Evolutionary conservation across 2,888 invertebrate species (phyloP).

Genomic region (Euspilapteryx auroguttella): DNA sequence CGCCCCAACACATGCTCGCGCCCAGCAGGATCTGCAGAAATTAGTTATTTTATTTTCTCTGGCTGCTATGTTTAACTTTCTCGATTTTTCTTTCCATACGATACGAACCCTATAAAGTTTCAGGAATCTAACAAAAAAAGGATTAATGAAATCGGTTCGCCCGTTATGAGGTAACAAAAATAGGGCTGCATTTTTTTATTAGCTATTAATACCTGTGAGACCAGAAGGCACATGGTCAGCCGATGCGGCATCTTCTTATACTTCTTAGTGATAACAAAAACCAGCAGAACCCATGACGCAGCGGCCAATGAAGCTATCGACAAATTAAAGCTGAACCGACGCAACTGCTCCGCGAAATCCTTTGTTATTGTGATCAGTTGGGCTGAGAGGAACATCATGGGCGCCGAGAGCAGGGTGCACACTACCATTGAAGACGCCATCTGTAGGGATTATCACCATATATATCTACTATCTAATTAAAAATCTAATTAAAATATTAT

Average conservation of each 20-base stretch:
- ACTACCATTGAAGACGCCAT: slow-evolving; percentile 93
- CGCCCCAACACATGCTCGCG: too few species aligned
- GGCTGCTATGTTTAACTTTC: neutral
- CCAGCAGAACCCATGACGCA: slow-evolving; percentile 75
- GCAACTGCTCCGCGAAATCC: slow-evolving; percentile 77
- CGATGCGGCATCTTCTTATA: slow-evolving; percentile 80
- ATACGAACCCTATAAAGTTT: slow-evolving; percentile 1
- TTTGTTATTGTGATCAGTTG: slow-evolving; percentile 85
- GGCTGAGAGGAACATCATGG: slow-evolving; percentile 93
- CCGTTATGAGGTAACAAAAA: too few species aligned
- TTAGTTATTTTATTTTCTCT: slow-evolving; percentile 1
- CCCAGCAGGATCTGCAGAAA: slow-evolving; percentile 1
- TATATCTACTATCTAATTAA: too few species aligned
- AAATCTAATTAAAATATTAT: too few species aligned
- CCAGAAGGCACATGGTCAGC: slow-evolving; percentile 74
- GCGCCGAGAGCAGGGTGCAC: slow-evolving; percentile 92
- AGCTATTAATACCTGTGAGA: slow-evolving; percentile 87
- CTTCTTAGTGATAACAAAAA: slow-evolving; percentile 75
- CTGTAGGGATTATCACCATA: too few species aligned
- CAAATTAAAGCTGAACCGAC: slow-evolving; percentile 80
- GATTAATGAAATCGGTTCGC: too few species aligned
- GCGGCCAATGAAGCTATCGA: slow-evolving; percentile 79
- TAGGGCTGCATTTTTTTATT: too few species aligned
- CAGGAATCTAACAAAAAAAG: too few species aligned
- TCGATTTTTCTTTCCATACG: neutral